Base-by-base conservation (phyloP, 2,113 vertebrate genomes). In the Halichoerus grypus region DNA sequence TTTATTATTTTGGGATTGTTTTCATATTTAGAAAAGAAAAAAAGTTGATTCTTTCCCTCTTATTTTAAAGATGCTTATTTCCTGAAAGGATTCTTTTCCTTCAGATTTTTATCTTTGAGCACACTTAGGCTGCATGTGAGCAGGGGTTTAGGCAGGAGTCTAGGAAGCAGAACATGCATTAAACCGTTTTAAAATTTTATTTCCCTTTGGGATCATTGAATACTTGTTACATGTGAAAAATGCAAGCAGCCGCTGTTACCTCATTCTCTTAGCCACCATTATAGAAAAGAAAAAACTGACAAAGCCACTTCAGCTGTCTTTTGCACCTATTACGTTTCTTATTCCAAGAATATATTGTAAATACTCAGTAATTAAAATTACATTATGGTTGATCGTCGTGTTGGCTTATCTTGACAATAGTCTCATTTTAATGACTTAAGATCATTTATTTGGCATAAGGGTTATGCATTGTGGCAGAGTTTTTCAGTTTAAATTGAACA, bases 241-340 rank as follows among this genome's bases (percentile, higher is more conserved):
- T 86, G 95, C 8, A 88, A 97, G 84, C 61, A 97, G 36, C 88
- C 97, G 42, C 42, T 97, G 53, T 63, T 95, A 65, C n/a, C 46
- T 84, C 15, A 93, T 97, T 94, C 71, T 97, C 65, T 74, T 95
- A 96, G 88, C 53, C 90, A 96, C 55, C 93, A 84, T 67, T 84
- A 88, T 33, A 53, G 53, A 89, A 72, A 77, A 81, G 13, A 72
- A 95, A 90, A 95, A 97, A 96, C 77, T 96, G 97, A 95, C 92
- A 95, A 96, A 95, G 63, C 69, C 42, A 90, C 92, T 90, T 96
- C 94, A 97, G 65, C 96, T 98, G 55, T 96, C 94, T 98, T 98
- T 98, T 98, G 77, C 97, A 95, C 98, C 74, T 98, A 95, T 98
- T 98, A 97, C 84, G 18, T 96, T 97, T 95, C 91, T 98, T 96